Evolutionary conservation across 2,113 vertebrate genomes (phyloP), one percentile per base, ranked within the genome.

Genomic region (Myrmophylax atrothorax): DNA sequence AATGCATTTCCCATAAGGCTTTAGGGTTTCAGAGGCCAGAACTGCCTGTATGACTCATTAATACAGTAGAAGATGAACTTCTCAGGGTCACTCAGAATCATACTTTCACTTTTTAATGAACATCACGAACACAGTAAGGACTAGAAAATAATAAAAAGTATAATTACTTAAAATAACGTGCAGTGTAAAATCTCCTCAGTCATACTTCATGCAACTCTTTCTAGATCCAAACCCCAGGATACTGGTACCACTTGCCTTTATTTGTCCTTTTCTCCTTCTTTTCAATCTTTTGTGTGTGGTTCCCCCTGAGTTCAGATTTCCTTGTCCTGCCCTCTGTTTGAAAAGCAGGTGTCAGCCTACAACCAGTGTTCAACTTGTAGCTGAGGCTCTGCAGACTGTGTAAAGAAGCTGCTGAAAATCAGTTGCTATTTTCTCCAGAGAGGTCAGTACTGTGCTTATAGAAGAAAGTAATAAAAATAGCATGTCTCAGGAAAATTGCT

Each of bases 381-480:
- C 83, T 85, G 72, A 87, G 46, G 70, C 85, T 96, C 82, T 91
- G 53, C 87, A 77, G 84, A 87, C 91, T 83, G 83, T 68, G 89
- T 29, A 31, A 74, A 85, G 94, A 90, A 59, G 72, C 87, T 91
- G 86, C 85, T 94, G 83, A 93, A 95, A 96, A 95, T 74, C 68
- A 91, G 87, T 46, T 95, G 87, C 69, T 94, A 6, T 84, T 95
- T 95, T 93, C 97, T 96, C 91, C 12, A 25, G 83, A 87, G 84
- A 95, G 64, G 78, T 80, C 91, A 93, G 91, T 75, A 80, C 89
- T 91, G 80, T 82, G 74, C 94, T 97, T 95, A 91, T 75, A 91
- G 96, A 92, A 93, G 83, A 95, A 97, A 94, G 94, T 90, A 93
- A 96, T 97, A 94, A 97, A 97, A 90, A 0, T 68, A 94, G 84